Conservation (phyloP, 2,888 invertebrate genomes). For the Perdita meconis region DNA sequence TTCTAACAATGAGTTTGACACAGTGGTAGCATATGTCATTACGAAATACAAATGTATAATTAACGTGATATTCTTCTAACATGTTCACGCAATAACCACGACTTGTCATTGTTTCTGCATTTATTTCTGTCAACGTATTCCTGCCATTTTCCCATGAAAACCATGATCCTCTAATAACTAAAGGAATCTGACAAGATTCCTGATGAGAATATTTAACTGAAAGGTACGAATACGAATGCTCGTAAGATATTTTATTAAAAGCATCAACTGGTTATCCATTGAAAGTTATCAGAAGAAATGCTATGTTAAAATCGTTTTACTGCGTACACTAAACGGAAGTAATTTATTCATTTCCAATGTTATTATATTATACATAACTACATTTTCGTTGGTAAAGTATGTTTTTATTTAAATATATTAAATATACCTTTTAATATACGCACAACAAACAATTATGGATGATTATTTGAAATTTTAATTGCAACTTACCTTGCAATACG, state of each 20-base stretch:
- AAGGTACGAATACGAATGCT: slow-evolving; percentile 2
- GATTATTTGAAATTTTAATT: slow-evolving; percentile 1
- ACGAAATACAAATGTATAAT: slow-evolving; percentile 93
- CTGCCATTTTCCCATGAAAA: slow-evolving; percentile 95
- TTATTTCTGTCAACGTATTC: slow-evolving; percentile 93
- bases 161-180: slow-evolving; percentile 93
- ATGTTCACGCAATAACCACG: slow-evolving; percentile 90
- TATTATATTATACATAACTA: not conserved
- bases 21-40: slow-evolving; percentile 92
- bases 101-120: slow-evolving; percentile 91
- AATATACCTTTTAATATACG: slow-evolving; percentile 1
- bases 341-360: too few relatives aligned
- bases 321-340: too few relatives aligned
- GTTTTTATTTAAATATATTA: not conserved
- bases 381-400: not conserved
- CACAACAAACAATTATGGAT: not conserved
- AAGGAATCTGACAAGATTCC: slow-evolving; percentile 89
- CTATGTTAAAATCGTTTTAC: too few relatives aligned
- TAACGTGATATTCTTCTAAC: slow-evolving; percentile 90
- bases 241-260: not conserved
- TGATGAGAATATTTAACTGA: slow-evolving; percentile 41
- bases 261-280: too few relatives aligned
- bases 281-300: too few relatives aligned
- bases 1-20: slow-evolving; percentile 93
- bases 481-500: slow-evolving; percentile 48